Evolutionary conservation across 1,140 invertebrate species (phyloP).

Genomic region (Amyelois transitella): DNA sequence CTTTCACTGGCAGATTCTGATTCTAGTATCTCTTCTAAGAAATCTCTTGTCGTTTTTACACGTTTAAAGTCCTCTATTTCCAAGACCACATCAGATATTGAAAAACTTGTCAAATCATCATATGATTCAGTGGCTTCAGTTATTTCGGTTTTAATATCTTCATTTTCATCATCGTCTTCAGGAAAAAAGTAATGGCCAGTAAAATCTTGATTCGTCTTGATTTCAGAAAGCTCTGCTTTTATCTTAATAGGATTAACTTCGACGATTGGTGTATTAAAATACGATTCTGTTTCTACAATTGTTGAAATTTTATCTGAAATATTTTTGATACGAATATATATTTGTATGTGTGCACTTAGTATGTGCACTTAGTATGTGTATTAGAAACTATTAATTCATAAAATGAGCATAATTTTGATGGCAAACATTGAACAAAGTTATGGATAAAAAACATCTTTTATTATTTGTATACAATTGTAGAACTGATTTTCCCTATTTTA

Average conservation of each 20-base stretch:
- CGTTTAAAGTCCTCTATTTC: conserved; percentile 57
- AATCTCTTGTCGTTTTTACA: conserved; percentile 45
- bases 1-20: conserved; percentile 39
- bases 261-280: conserved; percentile 12
- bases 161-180: conserved; percentile 34
- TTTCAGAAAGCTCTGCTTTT: conserved; percentile 50
- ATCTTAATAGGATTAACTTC: conserved; percentile 42
- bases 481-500: no score
- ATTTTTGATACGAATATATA: not conserved
- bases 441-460: no score
- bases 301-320: conserved; percentile 33
- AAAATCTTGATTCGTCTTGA: conserved; percentile 41
- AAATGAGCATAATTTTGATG: no score
- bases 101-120: conserved; percentile 38
- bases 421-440: no score
- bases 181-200: conserved; percentile 65
- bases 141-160: conserved; percentile 15
- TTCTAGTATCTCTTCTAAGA: conserved; percentile 60
- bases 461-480: no score
- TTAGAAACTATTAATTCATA: no score
- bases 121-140: conserved; percentile 36
- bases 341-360: not conserved
- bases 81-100: conserved; percentile 38
- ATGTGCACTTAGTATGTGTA: no score
- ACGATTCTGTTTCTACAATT: conserved; percentile 13